Evolutionary conservation across 2,797 vertebrate species (phyloP).

Genomic region (Lophius americanus): DNA sequence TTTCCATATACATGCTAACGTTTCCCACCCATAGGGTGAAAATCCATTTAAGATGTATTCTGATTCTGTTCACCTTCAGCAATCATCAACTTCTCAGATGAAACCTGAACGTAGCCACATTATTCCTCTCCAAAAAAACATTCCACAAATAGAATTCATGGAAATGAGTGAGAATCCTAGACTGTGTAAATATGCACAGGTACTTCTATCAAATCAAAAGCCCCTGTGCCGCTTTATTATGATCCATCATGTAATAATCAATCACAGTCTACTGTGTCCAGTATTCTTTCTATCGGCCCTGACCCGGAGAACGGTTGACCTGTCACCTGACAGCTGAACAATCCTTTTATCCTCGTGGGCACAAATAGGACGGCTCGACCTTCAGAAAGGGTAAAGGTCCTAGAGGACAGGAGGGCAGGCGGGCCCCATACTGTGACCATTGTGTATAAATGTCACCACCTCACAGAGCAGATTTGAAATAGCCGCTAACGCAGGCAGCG

Average conservation of each 20-base stretch:
- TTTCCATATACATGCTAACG: no score
- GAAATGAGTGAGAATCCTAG: no score
- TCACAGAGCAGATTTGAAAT: slow-evolving; percentile 52
- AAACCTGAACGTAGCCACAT: no score
- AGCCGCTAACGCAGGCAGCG: slow-evolving; percentile 31
- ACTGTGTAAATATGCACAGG: no score
- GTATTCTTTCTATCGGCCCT: slow-evolving; percentile 16
- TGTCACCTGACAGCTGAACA: slow-evolving; percentile 44
- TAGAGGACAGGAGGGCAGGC: slow-evolving; percentile 32
- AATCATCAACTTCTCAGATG: no score
- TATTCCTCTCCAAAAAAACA: no score
- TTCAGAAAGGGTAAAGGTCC: slow-evolving; percentile 63
- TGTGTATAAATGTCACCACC: slow-evolving; percentile 70
- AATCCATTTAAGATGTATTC: no score
- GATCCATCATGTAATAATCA: slow-evolving; percentile 24
- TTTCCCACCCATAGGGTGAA: no score
- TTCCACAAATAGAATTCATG: no score
- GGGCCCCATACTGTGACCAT: slow-evolving; percentile 60
- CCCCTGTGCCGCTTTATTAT: slow-evolving; percentile 16
- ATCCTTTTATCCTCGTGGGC: slow-evolving; percentile 35
- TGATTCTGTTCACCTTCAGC: no score
- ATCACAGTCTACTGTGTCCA: background rate
- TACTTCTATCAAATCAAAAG: slow-evolving; percentile 42
- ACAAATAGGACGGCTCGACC: slow-evolving; percentile 52
- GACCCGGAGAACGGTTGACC: slow-evolving; percentile 1